phyloP scores from a whole-genome alignment of 1,140 invertebrate species.

The Listronotus oregonensis region DNA sequence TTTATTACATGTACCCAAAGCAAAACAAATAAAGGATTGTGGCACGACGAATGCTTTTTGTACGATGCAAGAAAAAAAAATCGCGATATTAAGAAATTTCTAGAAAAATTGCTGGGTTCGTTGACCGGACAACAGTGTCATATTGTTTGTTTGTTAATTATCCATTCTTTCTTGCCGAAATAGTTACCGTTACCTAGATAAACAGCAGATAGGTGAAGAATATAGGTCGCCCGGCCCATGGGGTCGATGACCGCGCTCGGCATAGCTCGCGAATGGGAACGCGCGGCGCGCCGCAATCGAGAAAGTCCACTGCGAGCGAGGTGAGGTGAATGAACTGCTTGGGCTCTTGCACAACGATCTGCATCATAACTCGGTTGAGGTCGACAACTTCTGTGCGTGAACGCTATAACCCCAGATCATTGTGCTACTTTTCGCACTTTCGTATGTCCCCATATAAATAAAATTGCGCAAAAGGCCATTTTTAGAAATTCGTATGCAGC shows the following conservation, averaged over 20 bases:
- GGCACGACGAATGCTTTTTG: no score
- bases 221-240: conserved; percentile 45
- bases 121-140: not conserved
- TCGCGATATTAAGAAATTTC: no score
- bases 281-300: conserved; percentile 39
- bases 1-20: no score
- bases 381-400: conserved; percentile 46
- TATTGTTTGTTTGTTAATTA: not conserved
- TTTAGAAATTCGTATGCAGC: not conserved
- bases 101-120: not conserved
- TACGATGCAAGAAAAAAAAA: no score
- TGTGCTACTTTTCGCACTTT: conserved; percentile 46
- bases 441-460: conserved; percentile 20
- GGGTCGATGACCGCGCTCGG: conserved; percentile 49
- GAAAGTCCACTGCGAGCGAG: conserved; percentile 43
- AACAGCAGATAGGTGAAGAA: conserved; percentile 28
- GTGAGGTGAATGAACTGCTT: conserved; percentile 49
- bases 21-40: no score
- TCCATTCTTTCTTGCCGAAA: not conserved
- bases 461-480: no score
- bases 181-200: conserved; percentile 24
- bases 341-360: conserved; percentile 48
- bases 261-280: conserved; percentile 42
- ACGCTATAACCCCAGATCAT: conserved; percentile 35
- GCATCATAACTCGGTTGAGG: conserved; percentile 53